Base-by-base conservation (phyloP, 2,113 vertebrate genomes). In the Spheniscus mendiculus region DNA sequence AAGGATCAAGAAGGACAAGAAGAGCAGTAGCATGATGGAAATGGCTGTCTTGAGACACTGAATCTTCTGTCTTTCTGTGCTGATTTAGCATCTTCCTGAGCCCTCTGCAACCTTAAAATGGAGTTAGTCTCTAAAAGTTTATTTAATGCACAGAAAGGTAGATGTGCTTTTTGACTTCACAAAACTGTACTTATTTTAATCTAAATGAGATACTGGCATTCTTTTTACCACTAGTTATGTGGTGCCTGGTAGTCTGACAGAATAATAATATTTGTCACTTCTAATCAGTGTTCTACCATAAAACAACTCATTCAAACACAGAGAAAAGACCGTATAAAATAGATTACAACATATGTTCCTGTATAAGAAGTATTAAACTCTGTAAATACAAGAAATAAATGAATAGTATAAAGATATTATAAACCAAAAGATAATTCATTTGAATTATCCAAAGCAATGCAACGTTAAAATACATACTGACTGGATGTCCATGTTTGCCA, bases 191-290 rank as follows among this genome's bases (percentile, higher is more conserved):
- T 89, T 88, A 95, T 61, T 95, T 95, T 78, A 89, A 90, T 88
- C 29, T 87, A 59, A 80, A 84, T 36, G n/a, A 93, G 95, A 80
- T 85, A 81, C 40, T 89, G 91, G 42, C 58, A 72, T 86, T 96
- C 42, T 69, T 84, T 69, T 86, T 70, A 72, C 30, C 77, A 71
- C 59, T 92, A 92, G 94, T 95, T 93, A 80, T 65, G 83, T 89
- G 70, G 94, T 76, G 69, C 47, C 58, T 95, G 40, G 71, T 86
- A 92, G 89, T 90, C 58, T 84, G 78, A 83, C 83, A 93, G 29
- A 45, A 93, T 90, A 95, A 95, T 93, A 89, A 55, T 10, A 7
- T 96, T 92, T 78, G 59, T 87, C 91, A 92, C 50, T 95, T 97
- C 80, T 97, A 80, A 96, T 95, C 63, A 84, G 40, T 34, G 27